Evolutionary conservation across 2,797 vertebrate genomes (phyloP).

Genomic region (Diplodus sargus): DNA sequence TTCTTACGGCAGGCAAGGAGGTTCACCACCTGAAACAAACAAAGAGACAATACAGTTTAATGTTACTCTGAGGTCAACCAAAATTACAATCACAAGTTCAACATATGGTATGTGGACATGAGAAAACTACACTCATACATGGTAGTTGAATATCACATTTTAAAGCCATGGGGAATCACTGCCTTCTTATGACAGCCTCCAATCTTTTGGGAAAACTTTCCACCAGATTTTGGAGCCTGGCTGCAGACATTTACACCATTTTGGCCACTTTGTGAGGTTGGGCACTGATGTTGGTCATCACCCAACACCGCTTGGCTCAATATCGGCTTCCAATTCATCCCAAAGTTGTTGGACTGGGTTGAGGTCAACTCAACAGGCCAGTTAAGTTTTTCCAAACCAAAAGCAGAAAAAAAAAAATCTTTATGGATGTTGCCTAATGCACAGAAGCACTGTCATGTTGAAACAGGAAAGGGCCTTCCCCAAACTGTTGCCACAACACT

Average conservation of each 20-base stretch:
- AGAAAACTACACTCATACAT: not conserved
- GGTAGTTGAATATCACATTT: not conserved
- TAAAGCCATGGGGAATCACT: not conserved
- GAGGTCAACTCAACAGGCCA: not conserved
- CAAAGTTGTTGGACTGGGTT: slow-evolving; percentile 10
- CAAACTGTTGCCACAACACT: slow-evolving; percentile 32
- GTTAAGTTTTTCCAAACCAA: slow-evolving; percentile 7
- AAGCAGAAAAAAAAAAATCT: slow-evolving; percentile 37
- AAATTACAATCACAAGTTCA: slow-evolving; percentile 8
- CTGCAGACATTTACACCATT: slow-evolving; percentile 21
- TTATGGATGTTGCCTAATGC: slow-evolving; percentile 17
- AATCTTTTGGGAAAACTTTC: slow-evolving; percentile 5
- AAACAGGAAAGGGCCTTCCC: slow-evolving; percentile 9
- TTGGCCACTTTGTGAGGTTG: slow-evolving; percentile 9
- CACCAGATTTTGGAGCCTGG: not conserved
- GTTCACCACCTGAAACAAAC: slow-evolving; percentile 68
- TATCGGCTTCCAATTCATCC: slow-evolving; percentile 12
- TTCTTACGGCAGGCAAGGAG: not conserved
- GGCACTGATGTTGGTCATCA: not conserved
- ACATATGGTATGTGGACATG: not conserved
- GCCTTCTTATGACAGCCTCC: not conserved
- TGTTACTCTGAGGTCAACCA: not conserved
- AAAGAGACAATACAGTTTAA: slow-evolving; percentile 30
- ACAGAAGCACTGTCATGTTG: not conserved
- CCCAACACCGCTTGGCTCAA: slow-evolving; percentile 1